These are phyloP conservation scores for Cariama cristata DNA, from an alignment of 2,113 vertebrate genomes.

Conservation along the genomic window DNA sequence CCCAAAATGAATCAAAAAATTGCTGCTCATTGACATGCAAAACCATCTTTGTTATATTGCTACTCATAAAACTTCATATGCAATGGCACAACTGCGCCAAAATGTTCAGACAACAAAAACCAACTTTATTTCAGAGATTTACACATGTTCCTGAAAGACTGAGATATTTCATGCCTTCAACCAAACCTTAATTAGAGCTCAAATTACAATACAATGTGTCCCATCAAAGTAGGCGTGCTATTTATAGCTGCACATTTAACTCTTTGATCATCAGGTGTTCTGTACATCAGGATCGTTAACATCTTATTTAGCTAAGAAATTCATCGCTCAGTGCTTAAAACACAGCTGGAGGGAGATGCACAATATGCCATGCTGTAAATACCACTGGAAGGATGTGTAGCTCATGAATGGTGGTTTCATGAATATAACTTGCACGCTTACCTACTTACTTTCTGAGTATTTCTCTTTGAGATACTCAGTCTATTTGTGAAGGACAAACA, in stretches of 20 bases:
- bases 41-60: conserved; percentile 1
- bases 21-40: conserved; percentile 36
- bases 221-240: not conserved
- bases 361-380: not conserved
- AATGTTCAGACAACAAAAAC: conserved; percentile 12
- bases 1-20: conserved; percentile 42
- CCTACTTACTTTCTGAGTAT: not conserved
- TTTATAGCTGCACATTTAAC: conserved; percentile 20
- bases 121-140: conserved; percentile 44
- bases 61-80: conserved; percentile 57
- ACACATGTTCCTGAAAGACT: conserved; percentile 35
- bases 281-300: not conserved
- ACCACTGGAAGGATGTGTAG: not conserved
- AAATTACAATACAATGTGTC: conserved; percentile 7
- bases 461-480: not conserved
- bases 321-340: not conserved
- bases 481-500: not conserved
- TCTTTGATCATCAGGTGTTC: not conserved
- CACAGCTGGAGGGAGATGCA: not conserved
- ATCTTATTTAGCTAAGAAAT: not conserved
- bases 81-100: conserved; percentile 16
- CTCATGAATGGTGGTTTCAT: not conserved
- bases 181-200: conserved; percentile 50
- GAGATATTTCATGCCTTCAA: conserved; percentile 34
- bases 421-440: not conserved